Evolutionary conservation across 2,113 vertebrate genomes (phyloP), one percentile per base, ranked within the genome.

Genomic region (Strigops habroptila): DNA sequence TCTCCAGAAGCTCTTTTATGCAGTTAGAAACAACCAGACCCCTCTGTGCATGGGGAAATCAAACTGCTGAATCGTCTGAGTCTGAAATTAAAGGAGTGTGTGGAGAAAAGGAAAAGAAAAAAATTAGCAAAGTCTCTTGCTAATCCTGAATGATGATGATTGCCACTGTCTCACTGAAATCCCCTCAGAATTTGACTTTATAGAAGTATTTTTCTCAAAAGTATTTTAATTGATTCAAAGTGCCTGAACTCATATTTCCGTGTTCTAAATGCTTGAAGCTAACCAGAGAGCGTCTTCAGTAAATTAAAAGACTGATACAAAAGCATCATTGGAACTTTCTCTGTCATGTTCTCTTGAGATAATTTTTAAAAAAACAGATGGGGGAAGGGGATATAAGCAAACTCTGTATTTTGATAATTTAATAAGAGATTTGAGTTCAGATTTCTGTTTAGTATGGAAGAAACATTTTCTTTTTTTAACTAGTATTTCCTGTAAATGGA

Each of bases 161-260:
- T 96, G 75, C 51, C 52, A 73, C 31, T 65, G 43, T 84, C 68
- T 30, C 10, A 65, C 25, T 88, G 53, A 52, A 95, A 65, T 90
- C 43, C 48, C 19, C n/a, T 73, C 23, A 51, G 33, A 71, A 76
- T 87, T 22, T 90, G 51, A n/a, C 80, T 82, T 52, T 35, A 84
- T 73, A 44, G 60, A 88, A 94, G 14, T 37, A 33, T 67, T 97
- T 94, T 82, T 78, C 78, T 65, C 74, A 41, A 39, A 88, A 84
- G 23, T 48, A n/a, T 82, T 90, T 94, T 94, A 94, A 95, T 94
- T 96, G 39, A 86, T 95, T 96, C 41, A 79, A 7, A 73, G 19
- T 68, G n/a, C 27, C 33, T 90, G 59, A 43, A 27, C 15, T 95
- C 48, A 49, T 51, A 43, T 37, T 53, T 91, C 25, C 33, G 31